phyloP scores from a whole-genome alignment of 2,888 invertebrate species.

The Troides helena region DNA sequence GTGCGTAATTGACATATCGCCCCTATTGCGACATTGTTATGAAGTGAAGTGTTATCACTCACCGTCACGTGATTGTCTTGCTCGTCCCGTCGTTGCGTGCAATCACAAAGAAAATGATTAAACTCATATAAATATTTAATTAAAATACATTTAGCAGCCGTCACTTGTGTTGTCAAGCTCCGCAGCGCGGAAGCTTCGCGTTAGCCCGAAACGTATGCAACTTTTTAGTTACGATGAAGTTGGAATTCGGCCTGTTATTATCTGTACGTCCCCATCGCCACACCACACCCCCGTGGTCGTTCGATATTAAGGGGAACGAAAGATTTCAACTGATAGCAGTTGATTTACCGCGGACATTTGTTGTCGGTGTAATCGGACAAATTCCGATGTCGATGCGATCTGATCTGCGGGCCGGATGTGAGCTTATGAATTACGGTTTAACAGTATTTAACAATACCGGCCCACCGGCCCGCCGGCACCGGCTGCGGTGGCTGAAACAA shows the following conservation, averaged over 20 bases:
- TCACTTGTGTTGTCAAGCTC: neutral
- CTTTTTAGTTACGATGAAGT: too few species aligned
- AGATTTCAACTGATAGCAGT: constrained; percentile 25
- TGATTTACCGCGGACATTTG: constrained; percentile 26
- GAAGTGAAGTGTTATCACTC: too few species aligned
- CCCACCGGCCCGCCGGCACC: constrained; percentile 1
- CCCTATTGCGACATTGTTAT: too few species aligned
- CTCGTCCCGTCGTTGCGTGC: too few species aligned
- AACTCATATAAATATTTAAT: too few species aligned
- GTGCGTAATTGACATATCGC: too few species aligned
- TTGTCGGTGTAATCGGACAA: constrained; percentile 27
- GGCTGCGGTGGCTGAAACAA: neutral
- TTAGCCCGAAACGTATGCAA: too few species aligned
- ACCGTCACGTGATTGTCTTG: too few species aligned
- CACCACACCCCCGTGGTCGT: neutral
- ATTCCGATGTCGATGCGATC: constrained; percentile 21
- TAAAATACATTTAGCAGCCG: neutral
- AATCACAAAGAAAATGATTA: neutral
- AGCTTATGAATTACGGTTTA: constrained; percentile 19
- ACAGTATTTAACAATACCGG: constrained; percentile 22
- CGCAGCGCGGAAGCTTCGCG: too few species aligned
- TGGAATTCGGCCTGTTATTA: too few species aligned
- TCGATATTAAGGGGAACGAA: constrained; percentile 19
- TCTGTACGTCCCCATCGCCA: too few species aligned
- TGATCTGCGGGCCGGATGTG: constrained; percentile 15